Base-by-base conservation (phyloP, 2,888 invertebrate genomes). In the Lycaena phlaeas region DNA sequence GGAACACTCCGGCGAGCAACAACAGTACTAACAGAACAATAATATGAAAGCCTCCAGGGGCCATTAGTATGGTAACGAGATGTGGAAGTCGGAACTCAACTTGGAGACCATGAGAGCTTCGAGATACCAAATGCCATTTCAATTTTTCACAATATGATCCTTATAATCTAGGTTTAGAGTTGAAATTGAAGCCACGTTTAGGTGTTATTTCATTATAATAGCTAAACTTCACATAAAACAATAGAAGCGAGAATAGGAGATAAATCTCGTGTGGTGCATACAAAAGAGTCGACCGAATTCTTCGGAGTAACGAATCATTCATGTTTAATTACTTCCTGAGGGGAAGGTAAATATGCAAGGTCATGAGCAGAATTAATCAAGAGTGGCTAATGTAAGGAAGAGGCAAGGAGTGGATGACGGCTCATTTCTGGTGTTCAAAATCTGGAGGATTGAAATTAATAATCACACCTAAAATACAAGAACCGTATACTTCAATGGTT, bases 1-100 rank as follows among this genome's bases (percentile, higher is more conserved):
- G 30, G 39, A 29, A 40, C 28, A 27, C 29, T 42, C 42, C 22
- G 27, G 43, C 22, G 41, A 41, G 36, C 38, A 38, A 40, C 40
- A 43, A 45, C 48, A 49, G 47, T 47, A 45, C 43, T 45, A 51
- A 52, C 49, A 49, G 50, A 50, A 56, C 51, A 56, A 62, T 57
- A 63, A 61, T 65, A 57, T 55, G 58, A 60, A 54, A 54, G 59
- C 59, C 68, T 60, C 48, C 48, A 51, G 64, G 61, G 59, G 52
- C 67, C 66, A 75, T 75, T 74, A 74, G 61, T 59, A 68, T 67
- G 63, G 59, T 66, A 68, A 72, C 56, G 45, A 57, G 47, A 50
- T 43, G 43, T 49, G 50, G 48, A 48, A 48, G 45, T 48, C 44
- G 44, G 49, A 49, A 45, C 49, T 49, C 47, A 36, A 49, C 41